Percentiles rank a stretch among this genome's conserved stretches.
Evolutionary conservation across 2,113 vertebrate genomes (phyloP).

Genomic region (Gopherus evgoodei): DNA sequence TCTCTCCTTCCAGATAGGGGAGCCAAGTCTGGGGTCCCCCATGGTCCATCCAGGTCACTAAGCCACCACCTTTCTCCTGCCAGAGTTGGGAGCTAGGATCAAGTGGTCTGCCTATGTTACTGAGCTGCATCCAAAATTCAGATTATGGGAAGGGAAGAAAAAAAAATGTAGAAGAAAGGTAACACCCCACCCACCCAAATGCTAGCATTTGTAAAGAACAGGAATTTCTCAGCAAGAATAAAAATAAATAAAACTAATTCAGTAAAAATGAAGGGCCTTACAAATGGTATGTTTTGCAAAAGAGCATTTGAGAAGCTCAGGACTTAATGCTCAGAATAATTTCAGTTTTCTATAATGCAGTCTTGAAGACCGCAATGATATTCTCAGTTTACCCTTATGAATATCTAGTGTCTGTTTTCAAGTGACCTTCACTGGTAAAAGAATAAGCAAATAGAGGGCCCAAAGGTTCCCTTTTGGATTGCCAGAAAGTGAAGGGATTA

Average conservation of each 20-base stretch:
- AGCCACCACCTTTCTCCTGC: background rate
- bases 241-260: no score
- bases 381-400: background rate
- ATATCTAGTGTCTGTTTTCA: background rate
- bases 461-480: background rate
- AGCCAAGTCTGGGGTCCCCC: background rate
- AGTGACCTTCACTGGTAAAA: background rate
- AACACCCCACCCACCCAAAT: accelerated
- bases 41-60: background rate
- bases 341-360: background rate
- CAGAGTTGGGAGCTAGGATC: background rate
- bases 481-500: background rate
- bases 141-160: no score
- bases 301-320: background rate
- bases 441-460: background rate
- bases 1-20: background rate
- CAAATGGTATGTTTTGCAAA: background rate
- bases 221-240: no score
- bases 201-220: no score
- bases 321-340: background rate
- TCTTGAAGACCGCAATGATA: background rate
- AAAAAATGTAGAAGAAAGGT: no score
- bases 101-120: background rate
- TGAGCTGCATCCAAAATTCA: background rate
- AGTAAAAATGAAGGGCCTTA: background rate